Evolutionary conservation across 2,113 vertebrate species (phyloP), one percentile per base, ranked within the genome.

Genomic region (Saccopteryx bilineata): DNA sequence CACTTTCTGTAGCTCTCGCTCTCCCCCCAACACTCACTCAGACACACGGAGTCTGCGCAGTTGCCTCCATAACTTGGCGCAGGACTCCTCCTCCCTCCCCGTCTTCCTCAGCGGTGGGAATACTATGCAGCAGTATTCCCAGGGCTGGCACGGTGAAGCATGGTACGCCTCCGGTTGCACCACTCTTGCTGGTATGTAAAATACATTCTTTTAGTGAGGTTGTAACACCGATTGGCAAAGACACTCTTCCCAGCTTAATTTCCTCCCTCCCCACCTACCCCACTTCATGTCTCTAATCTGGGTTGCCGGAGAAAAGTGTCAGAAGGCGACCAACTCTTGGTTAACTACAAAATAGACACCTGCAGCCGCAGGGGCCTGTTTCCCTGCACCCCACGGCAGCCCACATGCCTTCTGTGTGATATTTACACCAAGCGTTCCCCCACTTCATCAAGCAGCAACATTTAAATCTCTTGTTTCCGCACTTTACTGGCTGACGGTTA

Each of bases 401-500:
- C 8, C 9, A 1, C 31, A 4, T 39, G 63, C 1, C 1, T 92
- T 58, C 48, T 4, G 52, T 89, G n/a, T 74, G 18, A 84, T 60
- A 50, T 71, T 95, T 65, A 46, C 21, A 21, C 61, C 11, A 0
- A 66, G 14, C n/a, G 66, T 28, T 17, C 28, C n/a, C 89, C 50
- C 50, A 21, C 50, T 52, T 46, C 63, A 71, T 54, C 85, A 88
- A 86, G 52, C 96, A 92, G 96, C 39, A 3, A 93, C 96, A 88
- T 96, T 98, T 98, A 98, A 98, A 98, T 98, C 98, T 98, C 98
- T 91, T 97, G 97, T 97, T 98, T 95, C 95, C 95, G 94, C 94
- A 96, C 97, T 98, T 98, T 98, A 98, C 95, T 98, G 93, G 98
- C 97, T 98, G 97, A 96, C 96, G 97, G 97, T 97, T 98, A 97